Percentiles rank a stretch among this genome's conserved stretches.
Conservation (phyloP, 2,113 vertebrate species). For the Fukomys damarensis region DNA sequence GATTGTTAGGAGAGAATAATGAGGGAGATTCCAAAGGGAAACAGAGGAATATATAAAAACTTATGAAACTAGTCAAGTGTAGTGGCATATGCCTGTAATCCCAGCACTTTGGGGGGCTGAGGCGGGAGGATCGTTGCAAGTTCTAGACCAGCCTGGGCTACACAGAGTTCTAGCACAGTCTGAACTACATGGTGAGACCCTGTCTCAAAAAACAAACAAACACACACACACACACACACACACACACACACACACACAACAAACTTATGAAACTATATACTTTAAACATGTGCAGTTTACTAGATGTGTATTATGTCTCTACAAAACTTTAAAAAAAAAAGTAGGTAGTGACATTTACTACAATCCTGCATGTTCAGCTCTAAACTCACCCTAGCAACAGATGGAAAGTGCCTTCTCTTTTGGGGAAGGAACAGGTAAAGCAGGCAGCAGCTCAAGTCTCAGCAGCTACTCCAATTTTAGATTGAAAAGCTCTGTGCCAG, state of each 20-base stretch:
- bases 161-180: too few species aligned
- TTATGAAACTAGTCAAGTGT: neutral
- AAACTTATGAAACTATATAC: neutral
- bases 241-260: too few species aligned
- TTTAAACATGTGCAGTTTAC: neutral
- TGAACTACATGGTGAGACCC: too few species aligned
- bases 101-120: too few species aligned
- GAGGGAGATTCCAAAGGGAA: neutral
- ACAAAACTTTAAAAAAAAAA: neutral
- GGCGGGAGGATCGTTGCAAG: too few species aligned
- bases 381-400: neutral
- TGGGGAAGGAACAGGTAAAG: neutral
- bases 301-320: neutral
- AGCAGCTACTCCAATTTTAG: neutral
- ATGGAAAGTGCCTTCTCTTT: neutral
- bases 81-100: too few species aligned
- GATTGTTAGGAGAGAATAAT: neutral
- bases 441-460: neutral
- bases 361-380: neutral
- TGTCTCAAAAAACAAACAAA: too few species aligned
- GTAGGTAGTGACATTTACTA: neutral
- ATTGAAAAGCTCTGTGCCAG: neutral
- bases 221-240: too few species aligned
- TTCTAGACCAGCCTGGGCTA: too few species aligned
- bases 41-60: conserved; percentile 17